Evolutionary conservation across 1,140 invertebrate species (phyloP).

Genomic region (Drosophila busckii): DNA sequence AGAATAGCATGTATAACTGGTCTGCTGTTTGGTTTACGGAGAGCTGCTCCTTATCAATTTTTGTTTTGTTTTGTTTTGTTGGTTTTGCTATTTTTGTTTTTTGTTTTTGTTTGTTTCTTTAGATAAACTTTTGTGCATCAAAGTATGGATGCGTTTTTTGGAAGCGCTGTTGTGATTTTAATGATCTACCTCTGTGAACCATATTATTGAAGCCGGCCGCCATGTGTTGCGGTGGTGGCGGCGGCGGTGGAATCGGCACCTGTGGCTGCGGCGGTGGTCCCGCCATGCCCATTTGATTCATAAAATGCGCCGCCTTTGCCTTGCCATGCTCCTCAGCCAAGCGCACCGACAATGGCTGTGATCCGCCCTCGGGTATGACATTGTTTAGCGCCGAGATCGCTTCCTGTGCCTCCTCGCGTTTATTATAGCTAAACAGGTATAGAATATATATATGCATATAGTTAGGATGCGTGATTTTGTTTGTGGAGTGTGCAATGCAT

Average conservation of each 20-base stretch:
- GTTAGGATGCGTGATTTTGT: slow-evolving; percentile 1
- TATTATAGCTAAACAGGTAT: slow-evolving; percentile 79
- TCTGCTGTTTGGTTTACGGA: slow-evolving; percentile 24
- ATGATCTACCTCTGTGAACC: slow-evolving; percentile 79
- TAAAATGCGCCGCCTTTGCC: slow-evolving; percentile 84
- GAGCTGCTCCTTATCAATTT: slow-evolving; percentile 18
- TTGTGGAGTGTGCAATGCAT: slow-evolving; percentile 1
- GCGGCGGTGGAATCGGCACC: too few species aligned
- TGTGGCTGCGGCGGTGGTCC: slow-evolving; percentile 45
- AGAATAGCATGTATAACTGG: slow-evolving; percentile 32
- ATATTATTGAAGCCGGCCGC: slow-evolving; percentile 72
- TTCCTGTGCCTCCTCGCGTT: slow-evolving; percentile 91
- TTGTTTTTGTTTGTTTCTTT: slow-evolving; percentile 30
- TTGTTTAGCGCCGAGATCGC: slow-evolving; percentile 93
- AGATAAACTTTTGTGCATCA: slow-evolving; percentile 77
- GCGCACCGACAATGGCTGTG: slow-evolving; percentile 88
- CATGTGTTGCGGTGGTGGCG: slow-evolving; percentile 56
- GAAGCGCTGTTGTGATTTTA: slow-evolving; percentile 75
- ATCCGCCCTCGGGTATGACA: slow-evolving; percentile 89
- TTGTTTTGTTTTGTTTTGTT: slow-evolving; percentile 16
- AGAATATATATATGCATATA: slow-evolving; percentile 1
- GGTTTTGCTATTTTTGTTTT: slow-evolving; percentile 12
- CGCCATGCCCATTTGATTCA: slow-evolving; percentile 71
- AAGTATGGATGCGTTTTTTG: slow-evolving; percentile 78
- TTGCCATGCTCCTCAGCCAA: slow-evolving; percentile 96